Conservation (phyloP, 2,888 invertebrate genomes). For the Drosophila mayaguana region DNA sequence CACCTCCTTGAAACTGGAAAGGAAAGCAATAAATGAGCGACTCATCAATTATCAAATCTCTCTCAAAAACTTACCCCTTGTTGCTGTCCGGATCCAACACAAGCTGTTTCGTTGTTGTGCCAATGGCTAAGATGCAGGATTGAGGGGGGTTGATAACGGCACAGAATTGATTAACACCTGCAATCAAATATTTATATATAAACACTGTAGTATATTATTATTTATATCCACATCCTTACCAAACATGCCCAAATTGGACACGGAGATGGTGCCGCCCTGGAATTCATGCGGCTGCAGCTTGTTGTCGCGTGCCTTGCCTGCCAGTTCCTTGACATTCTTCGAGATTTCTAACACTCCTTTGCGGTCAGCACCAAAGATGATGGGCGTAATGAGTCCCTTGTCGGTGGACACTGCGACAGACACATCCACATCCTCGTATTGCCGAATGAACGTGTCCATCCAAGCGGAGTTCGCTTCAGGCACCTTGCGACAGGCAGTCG, state of each 20-base stretch:
- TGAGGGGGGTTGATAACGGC: constrained; percentile 99
- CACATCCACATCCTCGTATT: constrained; percentile 96
- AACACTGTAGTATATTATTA: too few species aligned
- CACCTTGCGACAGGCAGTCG: constrained; percentile 94
- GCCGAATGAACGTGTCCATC: constrained; percentile 96
- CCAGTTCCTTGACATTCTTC: constrained; percentile 91
- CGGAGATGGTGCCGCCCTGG: constrained; percentile 97
- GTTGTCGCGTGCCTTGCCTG: constrained; percentile 94
- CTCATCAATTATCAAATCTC: background rate
- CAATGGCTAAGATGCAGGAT: constrained; percentile 96
- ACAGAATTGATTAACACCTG: constrained; percentile 93
- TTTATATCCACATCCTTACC: constrained; percentile 87
- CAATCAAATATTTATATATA: too few species aligned
- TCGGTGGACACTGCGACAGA: constrained; percentile 98
- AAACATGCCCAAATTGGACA: constrained; percentile 98
- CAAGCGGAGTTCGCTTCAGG: constrained; percentile 98
- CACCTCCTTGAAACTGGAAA: constrained; percentile 89
- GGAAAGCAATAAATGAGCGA: background rate
- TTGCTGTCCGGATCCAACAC: constrained; percentile 90
- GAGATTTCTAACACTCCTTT: constrained; percentile 95
- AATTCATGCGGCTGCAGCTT: constrained; percentile 97
- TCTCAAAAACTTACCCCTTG: constrained; percentile 90
- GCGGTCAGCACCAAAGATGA: constrained; percentile 95
- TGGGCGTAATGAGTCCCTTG: constrained; percentile 97
- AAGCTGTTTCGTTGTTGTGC: constrained; percentile 91